Evolutionary conservation across 2,888 invertebrate genomes (phyloP), one percentile per base, ranked within the genome.

Genomic region (Panopea generosa): DNA sequence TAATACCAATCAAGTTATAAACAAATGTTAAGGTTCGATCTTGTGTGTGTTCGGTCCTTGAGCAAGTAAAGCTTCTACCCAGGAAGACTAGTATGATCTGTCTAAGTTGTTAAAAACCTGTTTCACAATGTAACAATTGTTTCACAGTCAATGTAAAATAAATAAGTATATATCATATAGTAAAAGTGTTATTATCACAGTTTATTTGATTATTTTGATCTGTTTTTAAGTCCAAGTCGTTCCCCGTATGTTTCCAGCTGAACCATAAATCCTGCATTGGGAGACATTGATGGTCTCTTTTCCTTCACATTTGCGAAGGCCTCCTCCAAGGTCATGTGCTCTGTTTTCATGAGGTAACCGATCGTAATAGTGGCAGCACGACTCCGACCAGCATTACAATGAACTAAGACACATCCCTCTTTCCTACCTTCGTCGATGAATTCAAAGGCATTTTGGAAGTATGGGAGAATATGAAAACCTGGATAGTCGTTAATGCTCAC

Each of bases 341-440:
- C 77, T 1, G 68, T 83, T 47, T 87, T 87, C 94, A 98, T 97
- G 62, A 98, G 93, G 93, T 96, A 98, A 7, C 95, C 96, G 62
- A 98, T 96, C 0, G 96, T 95, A 24, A 98, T 94, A 73, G 96
- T 94, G 0, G 97, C 94, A 2, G 97, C 96, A 11, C 98, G 94
- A 0, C 98, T 98, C 0, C 98, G 95, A 0, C 98, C 98, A 27
- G 98, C 98, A 92, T 98, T 98, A 90, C 98, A 98, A 93, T 98
- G 98, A 1, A 98, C 95, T 79, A 97, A 93, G 60, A 97, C 93
- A 89, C 94, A 94, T 26, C 91, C 91, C 1, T 68, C 33, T 38
- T 61, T 63, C 3, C 94, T 90, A 22, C 94, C 94, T 43, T 92
- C 78, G n/a, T 95, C 93, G 56, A 98, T 95, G 86, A 96, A 96